Percentiles rank a stretch among this genome's conserved stretches.
Conservation (phyloP, 1,140 invertebrate species). For the Drosophila parabipectinata region DNA sequence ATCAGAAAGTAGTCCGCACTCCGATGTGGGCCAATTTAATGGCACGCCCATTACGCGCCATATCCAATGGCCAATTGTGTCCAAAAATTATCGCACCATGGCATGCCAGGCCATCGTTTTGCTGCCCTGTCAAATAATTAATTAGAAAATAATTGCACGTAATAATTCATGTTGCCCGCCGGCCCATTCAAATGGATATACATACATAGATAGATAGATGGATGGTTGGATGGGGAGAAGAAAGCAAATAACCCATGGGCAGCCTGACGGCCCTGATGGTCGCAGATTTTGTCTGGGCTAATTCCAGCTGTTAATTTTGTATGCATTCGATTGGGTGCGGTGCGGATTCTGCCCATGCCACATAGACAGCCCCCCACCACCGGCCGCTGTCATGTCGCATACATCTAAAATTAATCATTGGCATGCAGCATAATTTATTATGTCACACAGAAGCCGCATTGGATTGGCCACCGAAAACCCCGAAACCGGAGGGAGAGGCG, state of each 20-base stretch:
- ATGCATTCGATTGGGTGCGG: slow-evolving; percentile 71
- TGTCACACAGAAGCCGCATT: slow-evolving; percentile 70
- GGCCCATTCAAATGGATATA: slow-evolving; percentile 56
- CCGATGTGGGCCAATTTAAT: slow-evolving; percentile 55
- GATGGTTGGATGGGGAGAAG: slow-evolving; percentile 23
- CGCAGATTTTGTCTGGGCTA: slow-evolving; percentile 57
- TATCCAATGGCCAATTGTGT: slow-evolving; percentile 60
- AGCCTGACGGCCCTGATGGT: slow-evolving; percentile 15
- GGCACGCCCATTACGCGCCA: slow-evolving; percentile 61
- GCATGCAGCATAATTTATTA: slow-evolving; percentile 81
- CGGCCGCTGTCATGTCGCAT: slow-evolving; percentile 62
- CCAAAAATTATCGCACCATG: slow-evolving; percentile 70
- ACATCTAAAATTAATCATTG: slow-evolving; percentile 77
- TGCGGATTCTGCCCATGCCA: slow-evolving; percentile 6
- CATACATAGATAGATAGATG: slow-evolving; percentile 6
- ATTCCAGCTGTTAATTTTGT: slow-evolving; percentile 62
- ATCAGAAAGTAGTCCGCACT: slow-evolving; percentile 16
- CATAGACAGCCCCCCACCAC: not conserved
- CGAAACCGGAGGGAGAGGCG: slow-evolving; percentile 39
- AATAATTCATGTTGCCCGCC: slow-evolving; percentile 73
- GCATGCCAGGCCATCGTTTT: slow-evolving; percentile 37
- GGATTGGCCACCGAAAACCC: slow-evolving; percentile 29
- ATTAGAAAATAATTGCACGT: slow-evolving; percentile 81
- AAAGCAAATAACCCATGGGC: slow-evolving; percentile 49
- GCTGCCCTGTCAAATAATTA: slow-evolving; percentile 77